Evolutionary conservation across 2,888 invertebrate species (phyloP), one percentile per base, ranked within the genome.

Genomic region (Ischnura elegans): DNA sequence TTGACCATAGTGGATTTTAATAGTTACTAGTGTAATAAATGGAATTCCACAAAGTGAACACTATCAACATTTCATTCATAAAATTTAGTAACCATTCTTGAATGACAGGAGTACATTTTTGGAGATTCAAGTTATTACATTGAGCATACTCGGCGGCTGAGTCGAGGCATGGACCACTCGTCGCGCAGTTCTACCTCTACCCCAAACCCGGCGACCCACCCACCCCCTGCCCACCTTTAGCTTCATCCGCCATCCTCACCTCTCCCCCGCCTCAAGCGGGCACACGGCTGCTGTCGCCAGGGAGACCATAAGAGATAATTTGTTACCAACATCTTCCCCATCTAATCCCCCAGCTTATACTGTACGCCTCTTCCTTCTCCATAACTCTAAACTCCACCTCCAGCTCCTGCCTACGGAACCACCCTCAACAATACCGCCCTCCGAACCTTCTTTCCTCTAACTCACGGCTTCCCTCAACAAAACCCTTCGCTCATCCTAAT

Each of bases 211-310:
- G n/a, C n/a, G n/a, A n/a, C n/a, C n/a, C 29, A 8, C 76, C 29
- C 61, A 4, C 61, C 61, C 2, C n/a, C 51, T 19, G 51, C 2
- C 51, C 51, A 51, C 51, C 51, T 16, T 61, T 16, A 61, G 16
- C 76, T 25, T 3, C 76, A 10, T 10, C 36, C 29, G 36, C 10
- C 76, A 29, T 5, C 76, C 76, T 13, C n/a, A 10, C 76, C 10
- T 36, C 76, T 76, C 36, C 66, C 5, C 29, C 36, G 76, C 76
- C 87, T 66, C 43, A n/a, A 43, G 36, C 16, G 42, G 90, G 90
- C 90, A 61, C 90, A 90, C 90, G 90, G 90, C 90, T 61, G 90
- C 90, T 90, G 90, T 90, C 90, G 90, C 90, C 61, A 90, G 61
- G n/a, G n/a, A 25, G 25, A n/a, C 66, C 90, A 61, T 90, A 90